Conservation (phyloP, 1,140 invertebrate species). For the Drosophila fuyamai region DNA sequence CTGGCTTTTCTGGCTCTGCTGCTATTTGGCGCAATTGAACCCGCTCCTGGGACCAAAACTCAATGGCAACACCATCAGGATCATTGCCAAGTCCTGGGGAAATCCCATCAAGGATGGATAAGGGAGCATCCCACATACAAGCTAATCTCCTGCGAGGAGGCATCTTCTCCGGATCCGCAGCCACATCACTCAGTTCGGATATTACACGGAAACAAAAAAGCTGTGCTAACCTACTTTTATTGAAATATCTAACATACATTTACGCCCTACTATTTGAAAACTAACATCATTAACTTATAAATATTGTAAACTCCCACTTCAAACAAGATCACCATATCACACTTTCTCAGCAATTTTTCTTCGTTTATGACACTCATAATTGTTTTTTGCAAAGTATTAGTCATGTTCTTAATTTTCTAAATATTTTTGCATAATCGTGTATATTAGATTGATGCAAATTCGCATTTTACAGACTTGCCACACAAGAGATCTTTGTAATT, state of each 20-base stretch:
- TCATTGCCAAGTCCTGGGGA: constrained; percentile 93
- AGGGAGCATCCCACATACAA: not conserved
- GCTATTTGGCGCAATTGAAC: constrained; percentile 97
- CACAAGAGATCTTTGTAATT: not conserved
- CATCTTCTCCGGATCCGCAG: constrained; percentile 6
- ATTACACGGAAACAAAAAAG: not conserved
- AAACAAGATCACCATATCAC: not conserved
- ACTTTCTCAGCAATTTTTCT: not conserved
- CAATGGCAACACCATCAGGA: constrained; percentile 88
- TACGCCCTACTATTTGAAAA: constrained; percentile 7
- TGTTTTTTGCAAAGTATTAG: not conserved
- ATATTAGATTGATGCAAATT: not conserved
- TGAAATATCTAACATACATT: not conserved
- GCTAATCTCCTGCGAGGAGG: constrained; percentile 15
- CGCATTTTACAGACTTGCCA: constrained; percentile 1
- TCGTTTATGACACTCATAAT: not conserved
- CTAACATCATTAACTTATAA: constrained; percentile 8
- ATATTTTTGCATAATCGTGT: not conserved
- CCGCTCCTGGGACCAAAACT: constrained; percentile 95
- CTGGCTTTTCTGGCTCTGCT: constrained; percentile 97
- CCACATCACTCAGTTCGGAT: constrained; percentile 26
- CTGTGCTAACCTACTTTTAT: constrained; percentile 7
- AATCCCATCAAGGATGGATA: constrained; percentile 70
- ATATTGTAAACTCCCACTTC: constrained; percentile 11
- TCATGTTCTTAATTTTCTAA: not conserved